A percentile compares a stretch with the other conserved stretches of the same genome.
phyloP scores from a whole-genome alignment of 2,797 vertebrate species.

The Knipowitschia caucasica region DNA sequence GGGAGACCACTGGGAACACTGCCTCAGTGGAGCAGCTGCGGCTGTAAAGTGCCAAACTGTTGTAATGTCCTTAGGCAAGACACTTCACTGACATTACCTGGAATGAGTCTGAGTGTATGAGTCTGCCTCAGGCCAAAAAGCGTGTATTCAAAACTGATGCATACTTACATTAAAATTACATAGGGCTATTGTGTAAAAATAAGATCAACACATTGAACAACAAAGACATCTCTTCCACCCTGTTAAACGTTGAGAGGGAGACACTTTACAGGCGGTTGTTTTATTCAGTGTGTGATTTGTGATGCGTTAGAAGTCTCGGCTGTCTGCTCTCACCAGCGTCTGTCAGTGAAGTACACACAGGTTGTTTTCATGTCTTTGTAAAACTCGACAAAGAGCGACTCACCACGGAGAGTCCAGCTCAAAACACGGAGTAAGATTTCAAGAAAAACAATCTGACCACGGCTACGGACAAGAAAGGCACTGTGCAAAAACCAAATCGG shows the following conservation, averaged over 20 bases:
- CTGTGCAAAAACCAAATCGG: slow-evolving; percentile 8
- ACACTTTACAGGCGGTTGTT: slow-evolving; percentile 4
- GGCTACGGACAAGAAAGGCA: slow-evolving; percentile 8
- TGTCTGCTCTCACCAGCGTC: slow-evolving; percentile 9
- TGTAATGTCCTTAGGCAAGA: too few species aligned
- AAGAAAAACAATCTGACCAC: slow-evolving; percentile 28
- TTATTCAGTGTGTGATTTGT: slow-evolving; percentile 12
- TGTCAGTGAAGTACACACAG: slow-evolving; percentile 5
- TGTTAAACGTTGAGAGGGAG: background rate
- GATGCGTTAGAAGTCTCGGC: slow-evolving; percentile 14
- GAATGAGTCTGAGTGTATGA: too few species aligned
- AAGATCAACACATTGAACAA: background rate
- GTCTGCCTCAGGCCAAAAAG: too few species aligned
- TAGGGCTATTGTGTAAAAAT: too few species aligned
- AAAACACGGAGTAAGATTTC: slow-evolving; percentile 56
- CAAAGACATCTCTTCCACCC: background rate
- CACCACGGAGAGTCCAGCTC: background rate
- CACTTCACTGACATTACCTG: too few species aligned
- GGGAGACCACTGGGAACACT: too few species aligned
- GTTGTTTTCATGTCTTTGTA: slow-evolving; percentile 18
- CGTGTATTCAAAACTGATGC: too few species aligned
- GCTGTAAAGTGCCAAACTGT: too few species aligned
- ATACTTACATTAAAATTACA: too few species aligned
- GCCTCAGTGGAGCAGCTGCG: too few species aligned
- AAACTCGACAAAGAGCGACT: slow-evolving; percentile 4